Conservation (phyloP, 2,797 vertebrate species). For the Tokudaia tokunoshimensis region DNA sequence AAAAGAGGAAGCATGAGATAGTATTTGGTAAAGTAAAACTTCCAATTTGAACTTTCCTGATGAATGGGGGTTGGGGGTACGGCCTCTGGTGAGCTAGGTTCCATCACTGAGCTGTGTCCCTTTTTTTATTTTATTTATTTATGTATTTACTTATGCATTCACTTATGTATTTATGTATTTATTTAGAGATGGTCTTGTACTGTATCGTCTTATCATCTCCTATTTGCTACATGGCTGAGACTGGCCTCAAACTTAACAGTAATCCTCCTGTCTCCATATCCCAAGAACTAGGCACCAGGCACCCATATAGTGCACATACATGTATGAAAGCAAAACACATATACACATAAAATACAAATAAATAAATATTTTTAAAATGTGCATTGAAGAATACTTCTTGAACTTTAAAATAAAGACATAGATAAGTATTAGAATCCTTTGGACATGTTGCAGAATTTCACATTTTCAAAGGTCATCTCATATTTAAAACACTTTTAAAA, state of each 20-base stretch:
- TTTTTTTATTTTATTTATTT: neutral
- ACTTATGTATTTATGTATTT: neutral
- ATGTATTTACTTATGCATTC: neutral
- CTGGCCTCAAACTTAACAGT: neutral
- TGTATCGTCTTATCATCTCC: neutral
- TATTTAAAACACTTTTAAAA: constrained; percentile 27
- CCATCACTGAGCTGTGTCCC: neutral
- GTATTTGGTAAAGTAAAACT: constrained; percentile 35
- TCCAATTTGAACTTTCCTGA: neutral
- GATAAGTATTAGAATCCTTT: neutral
- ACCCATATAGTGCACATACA: neutral
- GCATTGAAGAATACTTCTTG: neutral
- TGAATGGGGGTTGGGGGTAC: too few relatives aligned
- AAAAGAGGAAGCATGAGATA: constrained; percentile 1
- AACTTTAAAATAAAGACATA: neutral
- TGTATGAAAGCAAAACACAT: neutral
- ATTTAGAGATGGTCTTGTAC: neutral
- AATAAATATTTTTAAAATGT: neutral
- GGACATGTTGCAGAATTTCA: neutral
- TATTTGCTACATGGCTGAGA: neutral
- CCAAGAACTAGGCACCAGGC: neutral
- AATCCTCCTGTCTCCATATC: neutral
- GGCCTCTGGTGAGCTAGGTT: too few relatives aligned
- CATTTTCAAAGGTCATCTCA: constrained; percentile 5
- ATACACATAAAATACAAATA: neutral